A percentile compares a stretch with the other conserved stretches of the same genome.
phyloP scores from a whole-genome alignment of 2,888 invertebrate species.

The Cheilosia vernalis region DNA sequence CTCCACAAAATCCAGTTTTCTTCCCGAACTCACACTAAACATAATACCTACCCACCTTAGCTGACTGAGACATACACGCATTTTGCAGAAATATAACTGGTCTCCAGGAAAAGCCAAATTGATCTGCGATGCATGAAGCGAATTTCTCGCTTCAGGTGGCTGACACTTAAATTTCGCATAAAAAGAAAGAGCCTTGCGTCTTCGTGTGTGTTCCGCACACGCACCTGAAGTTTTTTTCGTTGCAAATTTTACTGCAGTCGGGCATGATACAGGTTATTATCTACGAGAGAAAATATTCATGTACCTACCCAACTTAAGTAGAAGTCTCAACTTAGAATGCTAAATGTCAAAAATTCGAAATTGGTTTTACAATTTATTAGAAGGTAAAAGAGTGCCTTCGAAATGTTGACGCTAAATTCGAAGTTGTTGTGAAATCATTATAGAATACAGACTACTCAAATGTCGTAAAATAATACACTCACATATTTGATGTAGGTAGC shows the following conservation, averaged over 20 bases:
- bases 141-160: conserved; percentile 65
- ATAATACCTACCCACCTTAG: conserved; percentile 56
- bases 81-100: conserved; percentile 60
- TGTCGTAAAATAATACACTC: too few species aligned
- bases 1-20: conserved; percentile 15
- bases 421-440: too few species aligned
- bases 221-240: neutral
- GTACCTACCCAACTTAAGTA: neutral
- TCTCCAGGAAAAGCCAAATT: conserved; percentile 50
- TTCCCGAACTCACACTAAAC: neutral
- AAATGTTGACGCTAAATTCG: too few species aligned
- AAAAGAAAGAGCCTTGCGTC: conserved; percentile 38
- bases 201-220: conserved; percentile 40
- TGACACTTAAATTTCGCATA: conserved; percentile 45
- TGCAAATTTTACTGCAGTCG: conserved; percentile 6
- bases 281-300: neutral
- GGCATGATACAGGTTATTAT: neutral
- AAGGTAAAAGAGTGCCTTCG: too few species aligned
- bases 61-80: conserved; percentile 74
- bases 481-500: too few species aligned
- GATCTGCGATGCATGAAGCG: conserved; percentile 59
- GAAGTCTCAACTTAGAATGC: neutral
- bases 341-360: too few species aligned
- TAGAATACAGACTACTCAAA: too few species aligned
- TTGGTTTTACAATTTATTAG: too few species aligned